Percentiles rank a stretch among this genome's conserved stretches.
Conservation (phyloP, 2,797 vertebrate species). For the Argya squamiceps region DNA sequence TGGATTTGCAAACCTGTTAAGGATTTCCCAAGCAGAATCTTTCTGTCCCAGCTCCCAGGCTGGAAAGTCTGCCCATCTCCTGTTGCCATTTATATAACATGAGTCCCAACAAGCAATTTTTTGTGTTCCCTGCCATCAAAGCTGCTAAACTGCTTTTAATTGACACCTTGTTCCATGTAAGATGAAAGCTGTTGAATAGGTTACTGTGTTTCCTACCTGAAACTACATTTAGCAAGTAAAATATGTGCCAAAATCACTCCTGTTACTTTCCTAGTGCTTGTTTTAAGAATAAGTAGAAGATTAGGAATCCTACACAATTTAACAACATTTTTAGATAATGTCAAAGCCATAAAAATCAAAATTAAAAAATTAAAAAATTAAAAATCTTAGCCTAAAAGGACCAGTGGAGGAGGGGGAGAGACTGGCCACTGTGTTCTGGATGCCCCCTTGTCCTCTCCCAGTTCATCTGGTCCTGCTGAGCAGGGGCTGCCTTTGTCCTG, state of each 20-base stretch:
- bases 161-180: background rate
- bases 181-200: background rate
- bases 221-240: background rate
- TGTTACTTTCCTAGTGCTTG: background rate
- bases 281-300: background rate
- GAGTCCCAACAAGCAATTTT: background rate
- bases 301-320: background rate
- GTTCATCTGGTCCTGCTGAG: background rate
- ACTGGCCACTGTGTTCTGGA: background rate
- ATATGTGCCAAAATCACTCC: background rate
- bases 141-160: background rate
- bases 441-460: fast-evolving
- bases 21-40: background rate
- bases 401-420: background rate
- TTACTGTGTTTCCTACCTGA: background rate
- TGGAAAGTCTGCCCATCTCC: background rate
- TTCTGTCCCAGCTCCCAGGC: background rate
- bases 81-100: background rate
- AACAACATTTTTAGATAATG: background rate
- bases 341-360: background rate
- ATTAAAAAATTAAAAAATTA: background rate
- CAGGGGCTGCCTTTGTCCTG: background rate
- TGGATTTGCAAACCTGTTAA: background rate
- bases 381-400: background rate
- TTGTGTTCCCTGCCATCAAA: background rate